Evolutionary conservation across 2,797 vertebrate species (phyloP), one percentile per base, ranked within the genome.

Genomic region (Triplophysa bombifrons): DNA sequence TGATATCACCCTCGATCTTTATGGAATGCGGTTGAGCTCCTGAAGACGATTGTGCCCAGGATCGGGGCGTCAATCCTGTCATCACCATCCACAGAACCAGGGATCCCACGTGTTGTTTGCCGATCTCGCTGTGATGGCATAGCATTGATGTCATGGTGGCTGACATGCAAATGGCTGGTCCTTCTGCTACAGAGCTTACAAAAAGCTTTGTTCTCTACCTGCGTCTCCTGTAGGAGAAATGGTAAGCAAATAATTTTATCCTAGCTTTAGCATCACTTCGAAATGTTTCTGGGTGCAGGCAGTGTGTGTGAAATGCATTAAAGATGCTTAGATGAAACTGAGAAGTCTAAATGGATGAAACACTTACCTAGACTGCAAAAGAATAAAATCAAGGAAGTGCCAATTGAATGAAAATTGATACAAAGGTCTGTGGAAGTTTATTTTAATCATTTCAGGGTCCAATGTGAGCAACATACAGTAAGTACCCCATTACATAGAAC

Each of bases 1-100:
- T 97, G 84, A 98, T 93, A 88, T 97, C 95, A 0, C 96, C 96
- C 13, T 95, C 94, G 38, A 97, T 92, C 79, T 95, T 95, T 90
- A 98, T 96, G 7, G 95, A 96, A 83, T 95, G 92, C 11, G 95
- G 90, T 76, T 94, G 88, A 10, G 86, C 81, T 74, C 88, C 90
- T 68, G 69, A 53, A 34, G 71, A 74, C 20, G 60, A 17, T 17
- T 30, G 60, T 17, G 78, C 64, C 84, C 81, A 44, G 0, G 85
- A 82, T 50, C 80, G 78, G 1, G 82, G 86, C 27, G 61, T 44
- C 38, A 87, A 53, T 7, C 86, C 85, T 58, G 86, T 60, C 80
- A 91, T 75, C 66, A 92, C 83, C 71, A 86, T 50, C 89, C 89
- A 92, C 48, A 91, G 82, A 41, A 78, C 73, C 84, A 88, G 88